Evolutionary conservation across 2,797 vertebrate species (phyloP).

Genomic region (Diplodus sargus): DNA sequence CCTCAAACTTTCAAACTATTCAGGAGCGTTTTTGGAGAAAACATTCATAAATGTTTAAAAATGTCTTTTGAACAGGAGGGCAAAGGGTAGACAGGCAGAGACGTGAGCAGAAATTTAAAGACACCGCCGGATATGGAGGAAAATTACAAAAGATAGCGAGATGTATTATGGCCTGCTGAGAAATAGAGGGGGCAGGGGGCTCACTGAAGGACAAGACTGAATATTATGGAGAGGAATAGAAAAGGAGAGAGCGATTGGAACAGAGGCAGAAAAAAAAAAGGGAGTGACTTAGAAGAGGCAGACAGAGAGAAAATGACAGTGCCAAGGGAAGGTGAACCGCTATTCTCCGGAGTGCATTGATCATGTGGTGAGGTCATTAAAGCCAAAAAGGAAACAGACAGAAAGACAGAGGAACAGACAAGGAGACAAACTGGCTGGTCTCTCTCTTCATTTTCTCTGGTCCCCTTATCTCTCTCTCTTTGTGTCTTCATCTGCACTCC

Average conservation of each 20-base stretch:
- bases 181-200: conserved; percentile 18
- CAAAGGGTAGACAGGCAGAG: not conserved
- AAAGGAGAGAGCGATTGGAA: not conserved
- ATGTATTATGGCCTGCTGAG: conserved; percentile 40
- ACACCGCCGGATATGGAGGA: conserved; percentile 20
- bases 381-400: conserved; percentile 49
- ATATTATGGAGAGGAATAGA: conserved; percentile 34
- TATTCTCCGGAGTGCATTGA: conserved; percentile 57
- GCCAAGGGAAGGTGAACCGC: conserved; percentile 42
- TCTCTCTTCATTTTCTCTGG: conserved; percentile 47
- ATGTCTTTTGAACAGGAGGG: conserved; percentile 4
- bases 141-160: conserved; percentile 35
- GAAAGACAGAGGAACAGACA: conserved; percentile 42
- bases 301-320: conserved; percentile 50
- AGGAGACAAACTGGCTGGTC: conserved; percentile 40
- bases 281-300: conserved; percentile 44
- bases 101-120: conserved; percentile 33
- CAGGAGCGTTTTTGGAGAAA: too few relatives aligned
- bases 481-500: conserved; percentile 70
- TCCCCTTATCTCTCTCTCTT: conserved; percentile 55
- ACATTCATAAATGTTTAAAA: not conserved
- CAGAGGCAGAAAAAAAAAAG: conserved; percentile 31
- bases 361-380: conserved; percentile 62
- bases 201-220: conserved; percentile 27
- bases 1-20: not conserved